These are phyloP conservation scores for Toxotes lorentzi DNA, from an alignment of 2,797 vertebrate genomes.

Conservation along the genomic window DNA sequence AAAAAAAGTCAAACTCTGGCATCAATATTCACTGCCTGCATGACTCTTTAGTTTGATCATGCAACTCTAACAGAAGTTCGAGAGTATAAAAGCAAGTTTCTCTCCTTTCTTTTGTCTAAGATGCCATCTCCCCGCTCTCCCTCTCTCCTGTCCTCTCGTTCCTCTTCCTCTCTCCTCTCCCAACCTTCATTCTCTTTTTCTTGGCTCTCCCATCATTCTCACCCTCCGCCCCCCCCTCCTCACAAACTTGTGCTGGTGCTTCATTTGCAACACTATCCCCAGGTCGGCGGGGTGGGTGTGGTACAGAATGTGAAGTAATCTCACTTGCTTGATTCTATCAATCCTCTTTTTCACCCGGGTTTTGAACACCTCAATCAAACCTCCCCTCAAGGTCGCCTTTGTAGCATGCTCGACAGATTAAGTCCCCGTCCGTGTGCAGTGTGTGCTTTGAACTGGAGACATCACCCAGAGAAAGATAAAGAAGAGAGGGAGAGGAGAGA, in stretches of 20 bases:
- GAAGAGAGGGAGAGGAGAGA: conserved; percentile 53
- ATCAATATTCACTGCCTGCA: conserved; percentile 54
- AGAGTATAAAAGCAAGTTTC: conserved; percentile 30
- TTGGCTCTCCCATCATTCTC: conserved; percentile 42
- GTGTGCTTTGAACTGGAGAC: conserved; percentile 79
- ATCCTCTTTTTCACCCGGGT: conserved; percentile 74
- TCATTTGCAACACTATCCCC: conserved; percentile 81
- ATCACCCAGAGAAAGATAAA: conserved; percentile 74
- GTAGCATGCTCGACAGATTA: conserved; percentile 78
- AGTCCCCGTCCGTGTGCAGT: conserved; percentile 68
- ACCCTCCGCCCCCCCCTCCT: conserved; percentile 5
- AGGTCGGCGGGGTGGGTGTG: conserved; percentile 72
- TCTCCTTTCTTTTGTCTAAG: conserved; percentile 19
- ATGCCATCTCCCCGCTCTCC: neutral
- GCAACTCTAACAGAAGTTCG: conserved; percentile 39
- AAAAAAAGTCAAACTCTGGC: conserved; percentile 23
- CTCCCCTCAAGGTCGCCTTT: conserved; percentile 83
- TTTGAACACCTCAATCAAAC: conserved; percentile 85
- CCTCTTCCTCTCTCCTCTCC: conserved; percentile 20
- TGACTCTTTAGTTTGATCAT: conserved; percentile 58
- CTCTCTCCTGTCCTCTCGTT: conserved; percentile 14
- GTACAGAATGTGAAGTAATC: conserved; percentile 80
- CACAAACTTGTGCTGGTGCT: conserved; percentile 56
- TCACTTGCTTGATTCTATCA: conserved; percentile 79
- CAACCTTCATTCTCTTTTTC: conserved; percentile 33